Evolutionary conservation across 2,113 vertebrate genomes (phyloP).

Genomic region (Anolis sagrei): DNA sequence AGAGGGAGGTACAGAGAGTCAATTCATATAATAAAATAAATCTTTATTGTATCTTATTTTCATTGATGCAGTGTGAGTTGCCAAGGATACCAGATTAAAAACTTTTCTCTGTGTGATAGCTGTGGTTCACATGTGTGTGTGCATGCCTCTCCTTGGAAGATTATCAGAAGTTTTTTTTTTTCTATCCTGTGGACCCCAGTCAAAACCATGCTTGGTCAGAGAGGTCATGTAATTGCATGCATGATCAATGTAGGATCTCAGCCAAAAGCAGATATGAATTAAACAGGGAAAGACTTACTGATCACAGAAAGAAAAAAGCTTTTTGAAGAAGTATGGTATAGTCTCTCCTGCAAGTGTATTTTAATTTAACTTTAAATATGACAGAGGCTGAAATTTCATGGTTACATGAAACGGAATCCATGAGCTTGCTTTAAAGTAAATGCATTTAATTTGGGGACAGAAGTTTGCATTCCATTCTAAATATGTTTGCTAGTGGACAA

Average conservation of each 20-base stretch:
- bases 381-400: background rate
- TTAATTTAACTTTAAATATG: background rate
- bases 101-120: background rate
- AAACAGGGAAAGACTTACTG: background rate
- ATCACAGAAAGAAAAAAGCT: background rate
- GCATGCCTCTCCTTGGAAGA: background rate
- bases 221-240: too few relatives aligned
- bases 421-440: background rate
- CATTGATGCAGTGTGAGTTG: conserved; percentile 18
- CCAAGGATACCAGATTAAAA: conserved; percentile 7
- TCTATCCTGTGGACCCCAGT: too few relatives aligned
- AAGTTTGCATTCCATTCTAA: background rate
- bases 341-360: background rate
- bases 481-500: background rate
- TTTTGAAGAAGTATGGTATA: background rate
- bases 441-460: background rate
- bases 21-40: conserved; percentile 6
- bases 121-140: background rate
- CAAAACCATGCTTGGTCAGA: too few relatives aligned
- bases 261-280: background rate
- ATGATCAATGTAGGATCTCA: too few relatives aligned
- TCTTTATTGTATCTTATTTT: background rate
- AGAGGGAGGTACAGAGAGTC: background rate
- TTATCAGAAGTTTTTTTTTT: background rate
- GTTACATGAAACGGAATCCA: background rate